These are phyloP conservation scores for Helobdella robusta DNA, from an alignment of 2,888 invertebrate genomes.

Conservation along the genomic window DNA sequence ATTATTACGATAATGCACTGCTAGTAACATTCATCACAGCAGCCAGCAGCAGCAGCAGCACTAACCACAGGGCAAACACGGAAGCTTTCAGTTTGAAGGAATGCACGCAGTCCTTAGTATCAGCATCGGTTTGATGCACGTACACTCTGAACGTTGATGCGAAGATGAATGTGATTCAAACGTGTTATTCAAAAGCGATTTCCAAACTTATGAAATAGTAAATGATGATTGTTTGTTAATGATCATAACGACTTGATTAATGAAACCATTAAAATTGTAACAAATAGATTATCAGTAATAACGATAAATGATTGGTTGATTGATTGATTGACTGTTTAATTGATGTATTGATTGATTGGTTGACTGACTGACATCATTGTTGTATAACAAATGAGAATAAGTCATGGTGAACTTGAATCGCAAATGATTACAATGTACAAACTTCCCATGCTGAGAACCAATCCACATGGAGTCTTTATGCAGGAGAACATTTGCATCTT, in stretches of 20 bases:
- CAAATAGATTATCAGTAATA: no score
- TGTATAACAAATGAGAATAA: not conserved
- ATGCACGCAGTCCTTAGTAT: not conserved
- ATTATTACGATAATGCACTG: no score
- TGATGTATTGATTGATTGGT: not conserved
- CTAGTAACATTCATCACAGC: no score
- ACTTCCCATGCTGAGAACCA: slow-evolving; percentile 82
- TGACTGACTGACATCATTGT: not conserved
- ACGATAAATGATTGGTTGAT: not conserved
- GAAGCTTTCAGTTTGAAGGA: slow-evolving; percentile 5
- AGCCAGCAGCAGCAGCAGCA: no score
- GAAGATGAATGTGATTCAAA: no score
- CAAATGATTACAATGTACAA: slow-evolving; percentile 17
- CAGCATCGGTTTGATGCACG: not conserved
- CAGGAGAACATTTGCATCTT: not conserved
- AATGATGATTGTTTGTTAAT: no score
- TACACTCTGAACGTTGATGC: slow-evolving; percentile 7
- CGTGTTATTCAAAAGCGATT: no score
- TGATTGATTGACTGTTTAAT: not conserved
- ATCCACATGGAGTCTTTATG: slow-evolving; percentile 94
- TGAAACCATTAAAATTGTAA: no score
- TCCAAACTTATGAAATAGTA: no score
- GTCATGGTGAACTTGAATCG: no score
- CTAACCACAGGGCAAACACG: slow-evolving; percentile 11
- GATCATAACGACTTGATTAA: no score